Base-by-base conservation (phyloP, 37 sponge, comb jelly and placozoan species). In the Oopsacas minuta region DNA sequence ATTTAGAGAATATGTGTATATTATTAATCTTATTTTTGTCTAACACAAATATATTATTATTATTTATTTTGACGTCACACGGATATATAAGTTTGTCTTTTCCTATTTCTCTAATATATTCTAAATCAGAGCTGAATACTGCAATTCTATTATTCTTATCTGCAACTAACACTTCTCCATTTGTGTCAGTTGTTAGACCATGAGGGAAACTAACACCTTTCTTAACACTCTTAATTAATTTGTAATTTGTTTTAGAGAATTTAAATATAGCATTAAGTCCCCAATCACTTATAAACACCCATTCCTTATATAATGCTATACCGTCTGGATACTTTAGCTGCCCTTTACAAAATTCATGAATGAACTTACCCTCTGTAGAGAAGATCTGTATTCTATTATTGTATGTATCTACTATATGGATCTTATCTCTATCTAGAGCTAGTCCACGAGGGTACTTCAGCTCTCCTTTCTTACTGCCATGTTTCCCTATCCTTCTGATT, bases 141-240 rank as follows among this genome's bases (percentile, higher is more conserved):
- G 75, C 75, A 20, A 61, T 61, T n/a, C 75, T 61, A 61, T 61
- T 61, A 61, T 61, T 61, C 3, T 61, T 3, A 61, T 61, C 75
- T 61, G 75, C 75, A 3, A 61, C 75, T 25, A 61, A 61, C 75
- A 61, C 75, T 34, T 61, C 75, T 25, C 75, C 28, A 61, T 61
- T 61, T n/a, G 20, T n/a, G 28, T 61, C 22, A 3, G 22, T 12
- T n/a, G 75, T 61, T n/a, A 61, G 7, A 34, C 20, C 75, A 10
- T 3, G 22, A 61, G 75, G 75, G 17, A 10, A 25, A n/a, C 3
- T 32, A 3, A 61, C 32, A 25, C 7, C 75, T 61, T 34, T 34
- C 22, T 25, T 34, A 25, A 34, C 28, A n/a, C 75, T 61, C 22
- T n/a, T 3, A 42, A 61, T 34, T 32, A 61, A 61, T 61, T n/a